Evolutionary conservation across 2,113 vertebrate genomes (phyloP).

Genomic region (Ageneiosus marmoratus): DNA sequence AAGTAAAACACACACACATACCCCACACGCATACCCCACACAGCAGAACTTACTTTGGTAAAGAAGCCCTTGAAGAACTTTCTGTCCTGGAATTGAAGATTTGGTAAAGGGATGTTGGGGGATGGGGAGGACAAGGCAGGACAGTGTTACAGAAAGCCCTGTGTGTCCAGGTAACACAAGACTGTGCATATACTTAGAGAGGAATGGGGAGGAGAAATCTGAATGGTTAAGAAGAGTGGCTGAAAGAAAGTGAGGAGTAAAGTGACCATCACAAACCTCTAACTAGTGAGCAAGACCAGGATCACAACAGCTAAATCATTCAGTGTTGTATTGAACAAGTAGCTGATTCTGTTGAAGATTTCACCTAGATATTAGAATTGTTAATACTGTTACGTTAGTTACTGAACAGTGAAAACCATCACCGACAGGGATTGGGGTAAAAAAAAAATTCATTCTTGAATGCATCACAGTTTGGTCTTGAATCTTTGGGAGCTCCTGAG

Average conservation of each 20-base stretch:
- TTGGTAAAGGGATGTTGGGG: constrained; percentile 73
- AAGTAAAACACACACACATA: too few species aligned
- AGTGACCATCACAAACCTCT: constrained; percentile 41
- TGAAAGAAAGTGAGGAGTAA: constrained; percentile 31
- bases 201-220: constrained; percentile 44
- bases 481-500: background rate
- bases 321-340: background rate
- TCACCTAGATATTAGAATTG: constrained; percentile 16
- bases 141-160: constrained; percentile 87
- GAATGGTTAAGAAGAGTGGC: constrained; percentile 36
- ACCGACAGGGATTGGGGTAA: background rate
- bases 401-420: constrained; percentile 7
- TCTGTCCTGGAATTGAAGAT: constrained; percentile 97
- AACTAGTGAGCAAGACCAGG: constrained; percentile 33
- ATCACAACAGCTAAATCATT: constrained; percentile 16
- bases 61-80: constrained; percentile 99
- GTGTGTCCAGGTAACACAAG: constrained; percentile 51
- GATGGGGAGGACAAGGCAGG: constrained; percentile 89
- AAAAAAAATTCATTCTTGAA: background rate
- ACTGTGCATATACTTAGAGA: constrained; percentile 56
- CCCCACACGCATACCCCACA: constrained; percentile 58
- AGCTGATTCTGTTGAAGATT: constrained; percentile 26
- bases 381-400: constrained; percentile 26
- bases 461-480: background rate
- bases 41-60: constrained; percentile 97